Conservation (phyloP, 2,113 vertebrate genomes). For the Nanorana parkeri region DNA sequence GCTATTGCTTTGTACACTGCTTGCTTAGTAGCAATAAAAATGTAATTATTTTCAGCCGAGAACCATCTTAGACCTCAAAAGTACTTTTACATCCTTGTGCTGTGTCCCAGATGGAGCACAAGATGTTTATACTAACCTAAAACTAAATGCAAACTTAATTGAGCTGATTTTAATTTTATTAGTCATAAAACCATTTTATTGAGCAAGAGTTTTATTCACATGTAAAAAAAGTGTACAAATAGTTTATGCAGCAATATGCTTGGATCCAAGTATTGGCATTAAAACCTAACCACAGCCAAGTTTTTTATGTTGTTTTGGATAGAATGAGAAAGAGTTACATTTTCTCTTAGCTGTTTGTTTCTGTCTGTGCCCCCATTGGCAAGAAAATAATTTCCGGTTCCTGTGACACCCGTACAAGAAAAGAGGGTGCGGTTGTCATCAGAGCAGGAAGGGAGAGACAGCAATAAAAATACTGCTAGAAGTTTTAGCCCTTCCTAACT, state of each 20-base stretch:
- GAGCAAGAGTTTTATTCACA: constrained; percentile 15
- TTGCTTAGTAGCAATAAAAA: constrained; percentile 16
- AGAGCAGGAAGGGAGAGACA: too few relatives aligned
- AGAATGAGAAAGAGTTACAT: too few relatives aligned
- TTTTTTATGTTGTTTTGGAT: too few relatives aligned
- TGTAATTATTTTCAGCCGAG: constrained; percentile 30
- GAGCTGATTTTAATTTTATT: constrained; percentile 30
- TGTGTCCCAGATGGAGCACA: constrained; percentile 10
- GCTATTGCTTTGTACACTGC: constrained; percentile 16
- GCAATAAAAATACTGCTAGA: too few relatives aligned
- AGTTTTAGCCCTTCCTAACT: too few relatives aligned
- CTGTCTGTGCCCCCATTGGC: too few relatives aligned
- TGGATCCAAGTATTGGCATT: too few relatives aligned
- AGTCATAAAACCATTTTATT: constrained; percentile 30
- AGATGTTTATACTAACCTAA: constrained; percentile 12
- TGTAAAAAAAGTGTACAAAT: background rate
- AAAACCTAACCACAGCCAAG: too few relatives aligned
- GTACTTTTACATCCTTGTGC: constrained; percentile 10
- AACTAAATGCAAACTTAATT: constrained; percentile 25
- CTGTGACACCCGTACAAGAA: too few relatives aligned
- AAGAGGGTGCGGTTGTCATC: too few relatives aligned
- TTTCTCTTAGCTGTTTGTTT: too few relatives aligned
- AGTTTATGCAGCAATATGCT: background rate
- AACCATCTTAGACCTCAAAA: constrained; percentile 16
- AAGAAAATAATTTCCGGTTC: too few relatives aligned